Evolutionary conservation across 2,888 invertebrate genomes (phyloP), one percentile per base, ranked within the genome.

Genomic region (Thereva unica): DNA sequence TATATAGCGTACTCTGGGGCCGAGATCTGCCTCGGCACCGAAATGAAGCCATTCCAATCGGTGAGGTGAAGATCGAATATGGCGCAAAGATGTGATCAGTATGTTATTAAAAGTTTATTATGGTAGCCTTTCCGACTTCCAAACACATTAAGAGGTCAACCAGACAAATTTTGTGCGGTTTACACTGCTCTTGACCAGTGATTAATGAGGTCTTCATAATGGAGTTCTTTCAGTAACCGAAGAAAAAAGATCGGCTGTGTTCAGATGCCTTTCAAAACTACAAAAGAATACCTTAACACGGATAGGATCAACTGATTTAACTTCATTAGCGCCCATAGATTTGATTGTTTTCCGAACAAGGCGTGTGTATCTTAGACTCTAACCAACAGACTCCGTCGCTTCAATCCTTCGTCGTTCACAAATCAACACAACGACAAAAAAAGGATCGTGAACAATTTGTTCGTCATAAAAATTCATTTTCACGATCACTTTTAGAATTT

Each of bases 1-100:
- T 66, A 66, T 63, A 49, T 68, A 65, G 70, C 70, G 69, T 70
- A 68, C 68, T 71, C 61, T 56, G 10, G 66, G 64, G 41, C 12
- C 35, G 47, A 8, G 34, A 38, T n/a, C 38, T 38, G 41, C 42
- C 23, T 23, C 23, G 23, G 23, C 1, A 23, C 23, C 38, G 64
- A 64, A 64, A 64, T 64, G 42, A 47, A 64, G 64, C 54, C 54
- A 44, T 64, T 47, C 34, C 35, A 44, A 34, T 4, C 23, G 35
- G 52, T 12, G 12, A 44, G 40, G 34, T n/a, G 53, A 38, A 54
- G 54, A 64, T 53, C 53, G 44, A 64, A 45, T 38, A 53, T 40
- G 64, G 47, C 53, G 53, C 8, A 44, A 45, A 40, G 54, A 54
- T 64, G 54, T 45, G 54, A 64, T 64, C 54, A 40, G 38, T 37